Base-by-base conservation (phyloP, 2,888 invertebrate genomes). In the Drosophila melanosoma region DNA sequence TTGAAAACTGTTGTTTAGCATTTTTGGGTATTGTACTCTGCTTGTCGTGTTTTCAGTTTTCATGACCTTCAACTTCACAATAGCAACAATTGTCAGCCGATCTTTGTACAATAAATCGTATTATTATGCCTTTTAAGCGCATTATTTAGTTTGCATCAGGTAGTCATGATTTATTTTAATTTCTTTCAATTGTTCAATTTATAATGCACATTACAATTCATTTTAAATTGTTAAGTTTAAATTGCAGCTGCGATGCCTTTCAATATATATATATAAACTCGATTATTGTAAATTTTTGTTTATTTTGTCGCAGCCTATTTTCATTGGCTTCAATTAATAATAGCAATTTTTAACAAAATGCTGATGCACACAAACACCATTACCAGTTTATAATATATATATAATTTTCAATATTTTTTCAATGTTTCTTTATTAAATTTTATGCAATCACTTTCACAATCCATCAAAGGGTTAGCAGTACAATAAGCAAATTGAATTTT, bases 401-500 rank as follows among this genome's bases (percentile, higher is more conserved):
- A 29, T 58, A n/a, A n/a, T 45, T 52, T 64, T 10, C 10, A 20
- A 42, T 79, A 66, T 66, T 42, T 33, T 8, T 52, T 49, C 48
- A 36, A 48, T 36, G n/a, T 7, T 48, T 74, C 60, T 74, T 63
- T 52, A 51, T 80, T 53, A 40, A 48, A 54, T 68, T 80, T 86
- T 87, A 81, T 71, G 85, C 85, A 87, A 85, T 79, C 88, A 87
- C 88, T 86, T 86, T 86, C 85, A 85, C 85, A 87, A 81, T 60
- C 63, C 71, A 80, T 79, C 79, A 79, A 79, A 69, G 62, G 72
- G 65, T 65, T 68, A 51, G 35, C 52, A 49, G 58, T 48, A 66
- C 63, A 70, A 76, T 79, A 69, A 68, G 74, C 65, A 83, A 83
- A 84, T 84, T 86, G 71, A 86, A 86, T 77, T 83, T 79, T 60